Evolutionary conservation across 2,888 invertebrate genomes (phyloP).

Genomic region (Drosophila nigricruria): DNA sequence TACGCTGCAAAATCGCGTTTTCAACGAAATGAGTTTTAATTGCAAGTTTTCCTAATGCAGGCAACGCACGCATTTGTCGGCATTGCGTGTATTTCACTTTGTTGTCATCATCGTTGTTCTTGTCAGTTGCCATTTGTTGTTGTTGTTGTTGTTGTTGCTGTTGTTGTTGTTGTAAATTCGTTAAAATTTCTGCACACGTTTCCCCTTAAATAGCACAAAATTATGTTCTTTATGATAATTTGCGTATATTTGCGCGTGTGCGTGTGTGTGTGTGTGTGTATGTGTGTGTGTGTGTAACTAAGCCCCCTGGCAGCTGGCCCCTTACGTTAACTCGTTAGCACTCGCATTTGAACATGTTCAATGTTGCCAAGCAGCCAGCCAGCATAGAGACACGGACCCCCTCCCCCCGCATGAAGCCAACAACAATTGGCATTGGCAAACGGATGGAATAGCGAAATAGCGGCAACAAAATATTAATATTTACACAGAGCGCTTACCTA

Average conservation of each 20-base stretch:
- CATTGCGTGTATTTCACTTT: slow-evolving; percentile 42
- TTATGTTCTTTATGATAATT: slow-evolving; percentile 80
- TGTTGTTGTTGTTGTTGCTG: slow-evolving; percentile 17
- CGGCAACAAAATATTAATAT: slow-evolving; percentile 32
- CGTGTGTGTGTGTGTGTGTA: neutral
- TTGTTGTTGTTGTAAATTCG: slow-evolving; percentile 37
- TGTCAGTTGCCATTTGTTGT: slow-evolving; percentile 10
- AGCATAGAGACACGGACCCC: slow-evolving; percentile 19
- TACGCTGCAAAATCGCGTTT: slow-evolving; percentile 76
- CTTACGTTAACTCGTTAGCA: slow-evolving; percentile 40
- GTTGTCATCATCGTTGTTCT: slow-evolving; percentile 18
- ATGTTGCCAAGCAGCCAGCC: slow-evolving; percentile 42
- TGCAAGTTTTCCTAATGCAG: slow-evolving; percentile 79
- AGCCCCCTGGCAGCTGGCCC: slow-evolving; percentile 9
- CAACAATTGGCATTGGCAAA: slow-evolving; percentile 6
- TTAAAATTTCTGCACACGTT: slow-evolving; percentile 61
- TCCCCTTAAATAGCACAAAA: slow-evolving; percentile 67
- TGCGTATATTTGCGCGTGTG: slow-evolving; percentile 24
- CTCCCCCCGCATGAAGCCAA: neutral
- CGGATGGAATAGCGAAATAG: no score
- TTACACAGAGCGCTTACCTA: slow-evolving; percentile 44
- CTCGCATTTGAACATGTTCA: slow-evolving; percentile 46
- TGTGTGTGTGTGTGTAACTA: slow-evolving; percentile 1
- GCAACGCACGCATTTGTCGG: slow-evolving; percentile 57
- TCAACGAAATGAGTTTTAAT: slow-evolving; percentile 81